A percentile compares a stretch with the other conserved stretches of the same genome.
phyloP scores from a whole-genome alignment of 2,797 vertebrate species.

The Enoplosus armatus region DNA sequence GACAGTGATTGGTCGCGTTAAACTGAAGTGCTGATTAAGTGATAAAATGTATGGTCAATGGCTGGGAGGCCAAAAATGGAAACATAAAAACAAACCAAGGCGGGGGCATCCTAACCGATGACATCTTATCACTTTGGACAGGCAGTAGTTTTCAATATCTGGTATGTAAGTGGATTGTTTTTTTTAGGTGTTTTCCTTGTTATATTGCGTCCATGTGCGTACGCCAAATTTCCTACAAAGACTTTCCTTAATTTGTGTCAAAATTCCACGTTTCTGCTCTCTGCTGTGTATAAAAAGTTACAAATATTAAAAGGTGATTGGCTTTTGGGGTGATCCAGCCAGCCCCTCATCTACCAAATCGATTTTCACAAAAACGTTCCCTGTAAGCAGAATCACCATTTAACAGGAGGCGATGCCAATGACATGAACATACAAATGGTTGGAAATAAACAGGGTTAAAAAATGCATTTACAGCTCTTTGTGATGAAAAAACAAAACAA shows the following conservation, averaged over 20 bases:
- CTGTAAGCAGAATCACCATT: background rate
- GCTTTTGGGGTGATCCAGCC: conserved; percentile 65
- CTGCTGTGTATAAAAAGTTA: background rate
- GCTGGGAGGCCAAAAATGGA: background rate
- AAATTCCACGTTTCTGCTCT: background rate
- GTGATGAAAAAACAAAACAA: too few relatives aligned
- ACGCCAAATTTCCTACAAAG: background rate
- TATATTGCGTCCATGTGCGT: background rate
- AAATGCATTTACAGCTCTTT: background rate
- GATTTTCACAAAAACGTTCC: background rate
- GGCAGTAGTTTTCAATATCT: background rate
- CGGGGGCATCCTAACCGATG: too few relatives aligned
- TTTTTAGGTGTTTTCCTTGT: background rate
- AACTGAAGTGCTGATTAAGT: conserved; percentile 42
- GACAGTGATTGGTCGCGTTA: conserved; percentile 20
- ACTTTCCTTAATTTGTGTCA: background rate
- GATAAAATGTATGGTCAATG: background rate
- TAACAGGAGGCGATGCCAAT: too few relatives aligned
- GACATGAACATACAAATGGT: background rate
- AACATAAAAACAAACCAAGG: background rate
- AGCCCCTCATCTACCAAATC: conserved; percentile 33
- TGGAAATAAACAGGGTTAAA: background rate
- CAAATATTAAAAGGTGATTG: background rate
- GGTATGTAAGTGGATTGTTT: background rate
- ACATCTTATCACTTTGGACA: background rate